Base-by-base conservation (phyloP, 2,797 vertebrate genomes). In the Etheostoma perlongum region DNA sequence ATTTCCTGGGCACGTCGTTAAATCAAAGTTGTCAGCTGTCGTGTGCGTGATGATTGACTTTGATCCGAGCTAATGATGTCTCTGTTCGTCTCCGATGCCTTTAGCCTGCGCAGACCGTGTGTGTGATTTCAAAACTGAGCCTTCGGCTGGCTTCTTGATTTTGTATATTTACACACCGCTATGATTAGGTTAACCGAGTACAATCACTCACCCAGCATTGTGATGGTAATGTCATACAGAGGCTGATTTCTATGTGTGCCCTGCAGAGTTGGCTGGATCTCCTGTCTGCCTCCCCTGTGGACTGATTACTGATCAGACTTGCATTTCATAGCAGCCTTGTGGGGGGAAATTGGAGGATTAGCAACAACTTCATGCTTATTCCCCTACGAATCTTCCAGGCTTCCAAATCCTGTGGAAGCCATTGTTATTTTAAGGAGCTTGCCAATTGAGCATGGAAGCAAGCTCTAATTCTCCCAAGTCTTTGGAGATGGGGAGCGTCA, bases 291-390 rank as follows among this genome's bases (percentile, higher is more conserved):
- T 90, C 92, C 89, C 82, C 89, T 73, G 91, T 83, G 84, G 86
- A 89, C 90, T 94, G 93, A 93, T 91, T 89, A 80, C 87, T 59
- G 72, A 93, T 91, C 91, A 89, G 82, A 88, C 15, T 65, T 91
- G 88, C 83, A 85, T 93, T 95, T 91, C 92, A 68, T 82, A 91
- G 95, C 84, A 90, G 90, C 88, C 92, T 81, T 87, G 87, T 65
- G 88, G 64, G 86, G 91, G 94, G 90, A 94, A 93, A 91, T 92
- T 88, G 86, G 91, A 94, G 92, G 93, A 96, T 95, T 95, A 95
- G 86, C 88, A 89, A 86, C 91, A 90, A 92, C 89, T 87, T 91
- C 85, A 89, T 87, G 92, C 89, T 90, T 90, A 85, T 85, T 89
- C 91, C 92, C 86, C 85, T 61, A 65, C 63, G 72, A 88, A 78